These are phyloP conservation scores for Leptobrachium leishanense DNA, from an alignment of 2,113 vertebrate species.

Conservation along the genomic window DNA sequence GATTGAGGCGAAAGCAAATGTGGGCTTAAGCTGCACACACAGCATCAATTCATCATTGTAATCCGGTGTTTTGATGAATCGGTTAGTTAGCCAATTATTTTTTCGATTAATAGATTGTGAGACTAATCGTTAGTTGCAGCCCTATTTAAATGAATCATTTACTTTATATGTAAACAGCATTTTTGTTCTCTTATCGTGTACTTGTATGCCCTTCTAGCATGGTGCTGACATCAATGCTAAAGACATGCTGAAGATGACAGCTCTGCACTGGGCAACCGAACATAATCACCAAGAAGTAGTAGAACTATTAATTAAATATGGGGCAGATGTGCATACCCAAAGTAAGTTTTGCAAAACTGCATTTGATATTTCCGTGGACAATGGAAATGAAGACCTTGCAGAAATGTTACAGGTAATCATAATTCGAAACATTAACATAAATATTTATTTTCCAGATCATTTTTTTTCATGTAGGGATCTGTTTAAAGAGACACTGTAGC, in stretches of 20 bases:
- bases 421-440: not conserved
- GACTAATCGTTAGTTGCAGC: too few relatives aligned
- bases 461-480: too few relatives aligned
- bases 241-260: constrained; percentile 89
- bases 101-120: too few relatives aligned
- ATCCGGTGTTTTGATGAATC: too few relatives aligned
- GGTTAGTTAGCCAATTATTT: too few relatives aligned
- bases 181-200: not conserved
- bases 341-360: constrained; percentile 88
- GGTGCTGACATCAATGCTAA: constrained; percentile 85
- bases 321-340: constrained; percentile 82
- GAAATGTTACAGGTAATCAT: constrained; percentile 82
- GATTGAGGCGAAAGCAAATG: too few relatives aligned
- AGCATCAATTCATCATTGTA: too few relatives aligned
- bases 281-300: constrained; percentile 82
- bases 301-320: constrained; percentile 83
- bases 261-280: constrained; percentile 86
- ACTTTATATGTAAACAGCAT: too few relatives aligned
- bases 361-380: constrained; percentile 84
- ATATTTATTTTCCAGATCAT: too few relatives aligned
- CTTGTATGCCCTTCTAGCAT: constrained; percentile 67
- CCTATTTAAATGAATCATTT: too few relatives aligned
- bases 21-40: too few relatives aligned
- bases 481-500: too few relatives aligned
- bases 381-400: constrained; percentile 80